Conservation (phyloP, 1,140 invertebrate species). For the Paraescarpia echinospica region DNA sequence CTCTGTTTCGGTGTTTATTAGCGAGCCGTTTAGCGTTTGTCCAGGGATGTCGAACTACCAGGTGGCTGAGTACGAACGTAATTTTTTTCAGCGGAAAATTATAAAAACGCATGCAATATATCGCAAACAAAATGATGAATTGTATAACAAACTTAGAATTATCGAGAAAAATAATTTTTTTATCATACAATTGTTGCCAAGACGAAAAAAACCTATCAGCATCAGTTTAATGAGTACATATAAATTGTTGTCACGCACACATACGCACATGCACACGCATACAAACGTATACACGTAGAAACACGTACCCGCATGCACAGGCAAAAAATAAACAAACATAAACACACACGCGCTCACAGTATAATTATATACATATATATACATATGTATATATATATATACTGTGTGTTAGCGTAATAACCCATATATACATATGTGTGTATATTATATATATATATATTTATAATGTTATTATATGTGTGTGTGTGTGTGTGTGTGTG, state of each 20-base stretch:
- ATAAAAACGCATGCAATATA: neutral
- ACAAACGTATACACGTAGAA: no score
- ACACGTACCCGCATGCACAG: neutral
- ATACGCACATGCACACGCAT: no score
- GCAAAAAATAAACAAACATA: neutral
- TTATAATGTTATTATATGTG: no score
- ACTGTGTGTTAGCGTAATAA: no score
- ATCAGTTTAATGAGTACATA: neutral
- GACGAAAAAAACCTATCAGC: neutral
- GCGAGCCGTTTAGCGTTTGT: neutral
- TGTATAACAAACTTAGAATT: neutral
- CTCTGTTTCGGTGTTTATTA: neutral
- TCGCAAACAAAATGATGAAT: neutral
- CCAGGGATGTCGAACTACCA: neutral
- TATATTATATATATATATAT: no score
- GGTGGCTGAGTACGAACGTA: no score
- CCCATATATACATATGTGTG: no score
- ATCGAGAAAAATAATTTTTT: neutral
- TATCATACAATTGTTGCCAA: neutral
- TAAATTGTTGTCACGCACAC: no score
- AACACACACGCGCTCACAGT: neutral
- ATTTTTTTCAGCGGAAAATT: no score
- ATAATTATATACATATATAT: no score
- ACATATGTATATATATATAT: no score
- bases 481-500: no score